Base-by-base conservation (phyloP, 2,797 vertebrate genomes). In the Malurus splendens region DNA sequence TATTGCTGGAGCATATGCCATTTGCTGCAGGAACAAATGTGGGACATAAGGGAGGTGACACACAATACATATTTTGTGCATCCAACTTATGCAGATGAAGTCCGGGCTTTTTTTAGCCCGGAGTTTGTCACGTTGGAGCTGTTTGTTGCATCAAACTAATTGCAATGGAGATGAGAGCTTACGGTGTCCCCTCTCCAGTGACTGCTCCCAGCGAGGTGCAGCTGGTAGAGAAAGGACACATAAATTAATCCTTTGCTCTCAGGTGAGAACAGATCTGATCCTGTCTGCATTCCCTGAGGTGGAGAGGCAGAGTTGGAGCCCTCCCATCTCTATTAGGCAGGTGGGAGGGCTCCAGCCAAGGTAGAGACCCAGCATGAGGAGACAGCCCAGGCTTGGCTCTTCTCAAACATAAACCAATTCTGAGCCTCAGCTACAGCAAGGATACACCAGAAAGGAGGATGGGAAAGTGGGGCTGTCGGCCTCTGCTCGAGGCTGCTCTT, bases 21-120 rank as follows among this genome's bases (percentile, higher is more conserved):
- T 74, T 87, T 90, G 82, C 47, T 72, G 79, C 74, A 55, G 82
- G 93, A 93, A 87, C 76, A 90, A 81, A 90, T 88, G 70, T 14
- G 64, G 82, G 89, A 86, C 89, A 86, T 62, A 64, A 87, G 89
- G 78, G 81, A 87, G 45, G 60, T 55, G 76, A 81, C 67, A 89
- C 88, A 87, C 61, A 50, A 48, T 75, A 68, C 33, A 32, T 79
- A 85, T 62, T 91, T 81, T 86, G 56, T 81, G 48, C 61, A 90
- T 79, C 72, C 93, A 80, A 22, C 73, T 86, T 32, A 42, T 72
- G 57, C 77, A 54, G 82, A 93, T 51, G 51, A 81, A 90, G 62
- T 56, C 64, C 82, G 8, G 2, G 65, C 78, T 91, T 90, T 86
- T 94, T 90, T 92, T 91, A 95, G 86, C 75, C 59, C 24, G 44